These are phyloP conservation scores for Willisornis vidua DNA, from an alignment of 2,113 vertebrate genomes.

Conservation along the genomic window DNA sequence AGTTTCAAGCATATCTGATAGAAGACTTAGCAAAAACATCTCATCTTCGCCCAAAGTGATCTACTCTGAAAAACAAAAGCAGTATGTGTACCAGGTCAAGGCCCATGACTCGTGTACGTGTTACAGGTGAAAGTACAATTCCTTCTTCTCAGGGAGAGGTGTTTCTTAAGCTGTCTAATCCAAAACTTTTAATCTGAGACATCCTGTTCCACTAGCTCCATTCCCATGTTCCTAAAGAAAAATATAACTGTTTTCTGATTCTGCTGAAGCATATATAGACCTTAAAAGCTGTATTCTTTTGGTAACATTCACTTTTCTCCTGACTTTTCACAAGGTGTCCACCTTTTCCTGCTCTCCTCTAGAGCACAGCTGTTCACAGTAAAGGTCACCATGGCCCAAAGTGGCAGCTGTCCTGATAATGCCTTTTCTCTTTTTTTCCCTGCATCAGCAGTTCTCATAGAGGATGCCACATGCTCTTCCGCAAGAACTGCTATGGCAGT, in stretches of 20 bases:
- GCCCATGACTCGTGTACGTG: neutral
- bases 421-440: neutral
- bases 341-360: neutral
- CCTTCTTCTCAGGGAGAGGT: neutral
- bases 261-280: neutral
- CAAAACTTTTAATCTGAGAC: neutral
- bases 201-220: neutral
- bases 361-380: neutral
- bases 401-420: neutral
- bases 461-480: neutral
- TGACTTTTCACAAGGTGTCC: neutral
- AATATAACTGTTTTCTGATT: neutral
- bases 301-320: neutral
- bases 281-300: neutral
- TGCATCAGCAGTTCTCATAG: neutral
- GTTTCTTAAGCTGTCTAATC: neutral
- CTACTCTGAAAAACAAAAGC: neutral
- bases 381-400: neutral
- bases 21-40: neutral
- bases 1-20: fast-evolving
- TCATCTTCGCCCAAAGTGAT: neutral
- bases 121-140: neutral
- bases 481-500: neutral
- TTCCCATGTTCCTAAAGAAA: neutral
- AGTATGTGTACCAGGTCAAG: neutral